Evolutionary conservation across 2,113 vertebrate genomes (phyloP).

Genomic region (Guaruba guarouba): DNA sequence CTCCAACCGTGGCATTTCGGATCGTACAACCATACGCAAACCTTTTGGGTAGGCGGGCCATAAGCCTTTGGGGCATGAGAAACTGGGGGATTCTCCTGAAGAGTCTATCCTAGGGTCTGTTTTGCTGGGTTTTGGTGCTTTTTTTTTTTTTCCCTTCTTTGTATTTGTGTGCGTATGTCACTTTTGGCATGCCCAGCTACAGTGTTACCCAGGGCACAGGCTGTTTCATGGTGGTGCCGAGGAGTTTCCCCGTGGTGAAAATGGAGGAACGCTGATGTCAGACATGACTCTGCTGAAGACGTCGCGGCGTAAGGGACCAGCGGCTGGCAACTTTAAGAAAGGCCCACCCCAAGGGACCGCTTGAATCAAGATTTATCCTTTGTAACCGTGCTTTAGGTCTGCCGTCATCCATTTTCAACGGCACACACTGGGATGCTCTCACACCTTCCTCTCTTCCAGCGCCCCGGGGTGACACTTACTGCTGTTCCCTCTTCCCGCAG

Average conservation of each 20-base stretch:
- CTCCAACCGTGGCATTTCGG: fast-evolving
- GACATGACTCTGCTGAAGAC: conserved; percentile 44
- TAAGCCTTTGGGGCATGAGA: neutral
- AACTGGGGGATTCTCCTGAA: neutral
- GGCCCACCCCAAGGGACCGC: conserved; percentile 25
- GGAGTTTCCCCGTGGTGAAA: conserved; percentile 16
- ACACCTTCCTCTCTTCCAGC: neutral
- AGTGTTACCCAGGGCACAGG: neutral
- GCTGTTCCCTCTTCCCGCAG: neutral
- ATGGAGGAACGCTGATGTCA: conserved; percentile 16
- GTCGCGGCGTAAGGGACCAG: conserved; percentile 2
- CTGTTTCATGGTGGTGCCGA: neutral
- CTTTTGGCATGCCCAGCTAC: neutral
- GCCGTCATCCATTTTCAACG: neutral
- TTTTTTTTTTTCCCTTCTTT: neutral
- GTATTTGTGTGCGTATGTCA: neutral
- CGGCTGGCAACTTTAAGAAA: conserved; percentile 24
- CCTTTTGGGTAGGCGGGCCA: neutral
- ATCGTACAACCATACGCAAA: fast-evolving
- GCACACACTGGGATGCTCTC: conserved; percentile 16
- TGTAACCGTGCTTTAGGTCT: neutral
- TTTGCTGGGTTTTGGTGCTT: neutral
- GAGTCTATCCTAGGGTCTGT: neutral
- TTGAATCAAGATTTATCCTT: conserved; percentile 37
- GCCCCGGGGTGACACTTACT: neutral